Base-by-base conservation (phyloP, 2,888 invertebrate species). In the Entomobrya proxima region DNA sequence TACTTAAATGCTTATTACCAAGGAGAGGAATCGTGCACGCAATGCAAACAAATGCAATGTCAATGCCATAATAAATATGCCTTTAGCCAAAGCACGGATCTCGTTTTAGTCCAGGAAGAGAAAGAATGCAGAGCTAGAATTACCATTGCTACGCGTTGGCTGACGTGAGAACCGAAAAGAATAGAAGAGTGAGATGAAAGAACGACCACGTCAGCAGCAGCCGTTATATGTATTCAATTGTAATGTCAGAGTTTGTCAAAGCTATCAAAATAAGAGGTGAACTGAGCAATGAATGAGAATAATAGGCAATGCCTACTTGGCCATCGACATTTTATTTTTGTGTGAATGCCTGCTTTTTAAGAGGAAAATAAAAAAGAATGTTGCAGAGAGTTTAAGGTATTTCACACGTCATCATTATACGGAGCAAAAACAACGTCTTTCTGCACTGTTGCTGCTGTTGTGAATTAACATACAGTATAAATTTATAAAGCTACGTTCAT, bases 311-410 rank as follows among this genome's bases (percentile, higher is more conserved):
- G 44, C 44, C 11, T 40, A 69, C 44, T 27, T 61, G 61, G 35
- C 35, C 61, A 61, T 9, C 9, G 35, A 61, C 35, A 61, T 61
- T 9, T 61, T 61, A 21, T 32, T 3, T 27, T 27, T 27, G 4
- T 61, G 32, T 32, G n/a, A 6, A 7, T 37, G 7, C 4, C 2
- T 27, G 15, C n/a, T 15, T 69, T 27, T 5, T 9, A 1, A 69
- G 3, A 24, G 21, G 40, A 58, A 55, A 13, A 58, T 58, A 30
- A 67, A 37, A 64, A 64, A 18, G 35, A 69, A 24, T 69, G 69
- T 69, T 69, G 69, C 69, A 69, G 69, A 44, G 69, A 69, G 5
- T 44, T 69, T 40, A 11, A n/a, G 30, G 61, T 35, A 61, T 35
- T 61, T 61, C 18, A 21, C 18, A 18, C n/a, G 52, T 7, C 52